Evolutionary conservation across 2,888 invertebrate genomes (phyloP).

Genomic region (Xanthia icteritia): DNA sequence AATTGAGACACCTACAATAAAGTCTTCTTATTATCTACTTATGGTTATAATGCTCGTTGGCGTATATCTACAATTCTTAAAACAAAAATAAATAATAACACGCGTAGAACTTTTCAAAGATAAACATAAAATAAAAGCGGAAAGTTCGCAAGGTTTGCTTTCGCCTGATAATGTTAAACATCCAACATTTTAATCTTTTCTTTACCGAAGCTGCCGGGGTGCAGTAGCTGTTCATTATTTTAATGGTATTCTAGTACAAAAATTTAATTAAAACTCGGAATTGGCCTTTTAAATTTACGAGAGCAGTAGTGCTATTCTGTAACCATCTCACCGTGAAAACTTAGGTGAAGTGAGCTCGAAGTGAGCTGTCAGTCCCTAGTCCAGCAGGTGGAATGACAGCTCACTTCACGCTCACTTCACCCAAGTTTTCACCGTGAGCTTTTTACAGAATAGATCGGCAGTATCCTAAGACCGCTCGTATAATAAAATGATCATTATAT

Average conservation of each 20-base stretch:
- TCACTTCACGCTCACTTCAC: too few species aligned
- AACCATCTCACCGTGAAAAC: too few species aligned
- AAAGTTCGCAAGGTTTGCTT: constrained; percentile 42
- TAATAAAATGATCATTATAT: constrained; percentile 76
- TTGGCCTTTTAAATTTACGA: constrained; percentile 72
- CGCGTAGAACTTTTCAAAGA: constrained; percentile 35
- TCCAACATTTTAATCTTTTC: constrained; percentile 61
- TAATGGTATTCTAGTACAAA: constrained; percentile 73
- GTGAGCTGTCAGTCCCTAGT: too few species aligned
- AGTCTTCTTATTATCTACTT: background rate
- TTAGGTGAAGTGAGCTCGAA: too few species aligned
- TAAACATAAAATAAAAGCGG: constrained; percentile 47
- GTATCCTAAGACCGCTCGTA: constrained; percentile 72
- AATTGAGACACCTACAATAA: background rate
- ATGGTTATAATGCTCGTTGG: background rate
- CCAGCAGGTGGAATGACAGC: too few species aligned
- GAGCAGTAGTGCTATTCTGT: too few species aligned
- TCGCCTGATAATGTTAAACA: constrained; percentile 38
- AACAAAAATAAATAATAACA: constrained; percentile 15
- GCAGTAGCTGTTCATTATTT: constrained; percentile 73
- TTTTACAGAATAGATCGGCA: too few species aligned
- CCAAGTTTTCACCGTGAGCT: too few species aligned
- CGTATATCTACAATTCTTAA: background rate
- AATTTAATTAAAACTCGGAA: constrained; percentile 83
- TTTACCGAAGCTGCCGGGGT: constrained; percentile 62